A percentile compares a stretch with the other conserved stretches of the same genome.
Evolutionary conservation across 2,888 invertebrate genomes (phyloP).

Genomic region (Tigriopus californicus): DNA sequence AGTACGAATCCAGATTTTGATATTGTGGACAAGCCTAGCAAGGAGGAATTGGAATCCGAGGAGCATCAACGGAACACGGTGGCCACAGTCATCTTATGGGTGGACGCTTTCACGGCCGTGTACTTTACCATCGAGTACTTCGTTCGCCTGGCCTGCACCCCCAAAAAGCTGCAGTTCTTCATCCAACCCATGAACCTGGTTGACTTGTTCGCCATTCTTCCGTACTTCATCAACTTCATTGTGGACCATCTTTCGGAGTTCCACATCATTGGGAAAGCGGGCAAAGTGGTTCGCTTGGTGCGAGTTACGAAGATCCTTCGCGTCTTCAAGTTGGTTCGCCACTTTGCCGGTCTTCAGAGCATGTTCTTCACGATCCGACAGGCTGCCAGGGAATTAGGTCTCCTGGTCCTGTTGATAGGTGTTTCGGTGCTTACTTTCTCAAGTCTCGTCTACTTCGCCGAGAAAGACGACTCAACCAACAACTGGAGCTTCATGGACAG

Average conservation of each 20-base stretch:
- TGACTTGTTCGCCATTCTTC: conserved; percentile 9
- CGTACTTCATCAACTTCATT: conserved; percentile 6
- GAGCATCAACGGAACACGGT: neutral
- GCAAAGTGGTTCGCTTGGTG: conserved; percentile 12
- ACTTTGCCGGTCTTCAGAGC: conserved; percentile 15
- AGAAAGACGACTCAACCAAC: conserved; percentile 8
- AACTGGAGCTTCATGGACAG: conserved; percentile 11
- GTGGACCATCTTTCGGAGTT: conserved; percentile 13
- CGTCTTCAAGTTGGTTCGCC: conserved; percentile 15
- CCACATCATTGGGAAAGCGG: conserved; percentile 16
- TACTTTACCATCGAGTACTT: conserved; percentile 13
- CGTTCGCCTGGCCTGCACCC: conserved; percentile 6
- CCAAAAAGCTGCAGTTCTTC: conserved; percentile 2
- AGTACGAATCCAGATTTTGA: too few species aligned
- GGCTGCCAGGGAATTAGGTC: conserved; percentile 11
- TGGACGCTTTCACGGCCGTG: conserved; percentile 12
- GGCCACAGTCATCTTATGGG: conserved; percentile 9
- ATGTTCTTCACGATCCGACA: conserved; percentile 11
- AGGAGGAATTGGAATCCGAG: neutral
- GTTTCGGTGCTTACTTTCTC: conserved; percentile 14
- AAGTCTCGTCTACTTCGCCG: conserved; percentile 15
- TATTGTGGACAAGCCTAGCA: neutral
- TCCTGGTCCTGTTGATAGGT: conserved; percentile 13
- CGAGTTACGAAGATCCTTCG: conserved; percentile 12
- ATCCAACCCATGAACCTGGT: conserved; percentile 11